A percentile compares a stretch with the other conserved stretches of the same genome.
These are phyloP conservation scores for Lamprologus sp. DNA, from an alignment of 2,113 vertebrate species.

Conservation along the genomic window DNA sequence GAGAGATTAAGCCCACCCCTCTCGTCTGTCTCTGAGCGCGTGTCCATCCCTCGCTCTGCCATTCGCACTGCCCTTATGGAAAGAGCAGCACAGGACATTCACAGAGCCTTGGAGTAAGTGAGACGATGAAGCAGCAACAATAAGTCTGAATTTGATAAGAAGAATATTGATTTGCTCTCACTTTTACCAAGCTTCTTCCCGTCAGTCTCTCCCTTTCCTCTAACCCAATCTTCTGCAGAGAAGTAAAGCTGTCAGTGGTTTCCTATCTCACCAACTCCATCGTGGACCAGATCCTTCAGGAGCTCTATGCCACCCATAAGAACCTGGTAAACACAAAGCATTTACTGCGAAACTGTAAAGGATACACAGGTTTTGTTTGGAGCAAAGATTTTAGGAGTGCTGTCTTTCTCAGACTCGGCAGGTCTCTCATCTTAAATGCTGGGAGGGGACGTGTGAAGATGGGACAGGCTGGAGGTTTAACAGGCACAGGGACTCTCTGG, in stretches of 20 bases:
- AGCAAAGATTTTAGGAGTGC: not conserved
- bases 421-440: conserved; percentile 63
- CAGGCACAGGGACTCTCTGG: conserved; percentile 68
- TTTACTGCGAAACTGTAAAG: conserved; percentile 17
- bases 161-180: conserved; percentile 30
- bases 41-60: conserved; percentile 82
- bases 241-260: conserved; percentile 85
- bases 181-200: not conserved
- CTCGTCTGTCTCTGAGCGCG: conserved; percentile 78
- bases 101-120: conserved; percentile 78
- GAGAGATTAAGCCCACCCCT: conserved; percentile 79
- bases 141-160: conserved; percentile 23
- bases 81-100: conserved; percentile 80
- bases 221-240: conserved; percentile 57
- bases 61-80: conserved; percentile 78
- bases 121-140: not conserved
- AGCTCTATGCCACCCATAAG: conserved; percentile 83
- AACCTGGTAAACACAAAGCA: conserved; percentile 69
- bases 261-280: conserved; percentile 88
- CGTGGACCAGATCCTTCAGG: conserved; percentile 85
- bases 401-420: conserved; percentile 49
- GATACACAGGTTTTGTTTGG: not conserved
- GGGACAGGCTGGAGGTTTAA: conserved; percentile 60
- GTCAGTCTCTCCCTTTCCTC: not conserved
- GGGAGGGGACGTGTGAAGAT: conserved; percentile 54